These are phyloP conservation scores for Gnathonemus longibarbis DNA, from an alignment of 2,113 vertebrate species.

Conservation along the genomic window DNA sequence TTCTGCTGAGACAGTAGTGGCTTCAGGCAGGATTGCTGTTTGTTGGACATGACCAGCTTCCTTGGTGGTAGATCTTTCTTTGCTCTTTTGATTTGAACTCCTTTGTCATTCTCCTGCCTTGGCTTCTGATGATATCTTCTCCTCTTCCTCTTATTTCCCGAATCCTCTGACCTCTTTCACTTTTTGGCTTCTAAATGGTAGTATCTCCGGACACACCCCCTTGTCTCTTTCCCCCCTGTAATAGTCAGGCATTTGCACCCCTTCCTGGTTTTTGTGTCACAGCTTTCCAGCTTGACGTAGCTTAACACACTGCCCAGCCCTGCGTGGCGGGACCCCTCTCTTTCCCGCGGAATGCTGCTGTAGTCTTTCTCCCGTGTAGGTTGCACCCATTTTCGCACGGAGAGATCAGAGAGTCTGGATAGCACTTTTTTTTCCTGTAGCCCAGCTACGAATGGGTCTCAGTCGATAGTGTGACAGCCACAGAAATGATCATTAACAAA, in stretches of 20 bases:
- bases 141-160: slow-evolving; percentile 30
- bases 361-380: slow-evolving; percentile 57
- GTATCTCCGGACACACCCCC: slow-evolving; percentile 20
- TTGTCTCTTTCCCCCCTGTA: slow-evolving; percentile 19
- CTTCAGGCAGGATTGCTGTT: slow-evolving; percentile 22
- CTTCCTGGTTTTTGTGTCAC: not conserved
- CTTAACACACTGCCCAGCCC: slow-evolving; percentile 32
- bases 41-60: not conserved
- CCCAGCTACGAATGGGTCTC: slow-evolving; percentile 63
- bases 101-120: slow-evolving; percentile 16
- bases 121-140: not conserved
- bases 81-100: slow-evolving; percentile 8
- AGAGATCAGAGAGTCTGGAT: slow-evolving; percentile 53
- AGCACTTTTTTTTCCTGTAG: slow-evolving; percentile 48
- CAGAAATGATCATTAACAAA: slow-evolving; percentile 29
- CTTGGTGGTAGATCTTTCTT: not conserved
- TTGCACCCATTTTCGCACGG: slow-evolving; percentile 57
- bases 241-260: slow-evolving; percentile 23
- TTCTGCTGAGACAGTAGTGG: not conserved
- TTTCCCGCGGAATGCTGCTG: slow-evolving; percentile 57
- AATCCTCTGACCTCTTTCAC: slow-evolving; percentile 25
- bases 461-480: slow-evolving; percentile 44
- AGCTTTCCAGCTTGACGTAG: slow-evolving; percentile 37
- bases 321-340: slow-evolving; percentile 30
- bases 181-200: slow-evolving; percentile 21